These are phyloP conservation scores for Drosophila fulvimacula DNA, from an alignment of 2,888 invertebrate genomes.

Conservation along the genomic window DNA sequence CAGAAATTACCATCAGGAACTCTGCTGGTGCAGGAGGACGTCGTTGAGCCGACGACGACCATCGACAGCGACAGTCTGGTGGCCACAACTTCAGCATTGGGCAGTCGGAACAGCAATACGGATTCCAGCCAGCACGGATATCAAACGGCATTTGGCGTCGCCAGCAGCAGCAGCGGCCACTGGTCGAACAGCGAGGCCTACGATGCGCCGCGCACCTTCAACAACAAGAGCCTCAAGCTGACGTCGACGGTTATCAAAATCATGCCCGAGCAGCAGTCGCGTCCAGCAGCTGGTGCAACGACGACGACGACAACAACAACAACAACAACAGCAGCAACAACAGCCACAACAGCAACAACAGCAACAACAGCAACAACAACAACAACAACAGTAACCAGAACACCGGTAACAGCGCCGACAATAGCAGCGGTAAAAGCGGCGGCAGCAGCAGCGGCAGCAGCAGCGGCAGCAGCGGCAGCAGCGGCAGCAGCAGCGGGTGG, in stretches of 20 bases:
- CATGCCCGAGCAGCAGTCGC: conserved; percentile 11
- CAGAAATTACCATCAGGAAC: not conserved
- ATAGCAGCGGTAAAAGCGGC: conserved; percentile 2
- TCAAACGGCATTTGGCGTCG: not conserved
- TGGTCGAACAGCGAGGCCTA: conserved; percentile 32
- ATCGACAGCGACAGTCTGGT: conserved; percentile 37
- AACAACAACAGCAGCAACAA: not conserved
- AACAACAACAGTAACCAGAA: too few species aligned
- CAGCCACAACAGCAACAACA: not conserved
- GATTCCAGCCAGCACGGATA: not conserved
- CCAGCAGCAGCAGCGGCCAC: conserved; percentile 25
- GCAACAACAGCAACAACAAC: not conserved
- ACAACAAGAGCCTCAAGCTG: conserved; percentile 52
- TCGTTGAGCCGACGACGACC: not conserved
- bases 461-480: not conserved
- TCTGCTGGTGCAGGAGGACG: conserved; percentile 35
- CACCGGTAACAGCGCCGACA: too few species aligned
- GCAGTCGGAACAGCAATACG: conserved; percentile 10
- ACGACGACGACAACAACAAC: not conserved
- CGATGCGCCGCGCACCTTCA: conserved; percentile 3
- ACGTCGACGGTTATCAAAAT: conserved; percentile 64
- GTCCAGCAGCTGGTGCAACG: not conserved
- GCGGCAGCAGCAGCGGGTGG: conserved; percentile 3
- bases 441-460: not conserved
- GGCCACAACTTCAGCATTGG: not conserved